Base-by-base conservation (phyloP, 2,888 invertebrate genomes). In the Chalcis sispes region DNA sequence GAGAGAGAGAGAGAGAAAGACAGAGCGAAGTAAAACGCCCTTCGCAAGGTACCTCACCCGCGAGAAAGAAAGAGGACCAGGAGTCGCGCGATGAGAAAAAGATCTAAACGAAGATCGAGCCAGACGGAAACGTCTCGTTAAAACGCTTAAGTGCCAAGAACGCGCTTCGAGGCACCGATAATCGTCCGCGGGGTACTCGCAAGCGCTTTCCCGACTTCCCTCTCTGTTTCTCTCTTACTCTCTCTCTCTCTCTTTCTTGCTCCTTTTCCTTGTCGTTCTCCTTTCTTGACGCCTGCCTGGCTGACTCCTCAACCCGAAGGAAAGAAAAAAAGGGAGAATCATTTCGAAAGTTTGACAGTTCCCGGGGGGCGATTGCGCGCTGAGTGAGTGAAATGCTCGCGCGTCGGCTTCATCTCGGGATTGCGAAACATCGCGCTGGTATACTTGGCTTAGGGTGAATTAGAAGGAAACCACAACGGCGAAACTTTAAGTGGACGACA, bases 21-120 rank as follows among this genome's bases (percentile, higher is more conserved):
- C n/a, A n/a, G n/a, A n/a, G n/a, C n/a, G n/a, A n/a, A n/a, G n/a
- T n/a, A n/a, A 36, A 4, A 36, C 36, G 10, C 36, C 46, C 10
- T 20, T 50, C 27, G 42, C 48, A 15, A 48, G 29, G 50, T 13
- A 50, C 13, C 48, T 13, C 20, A 7, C 29, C 29, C 32, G 18
- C 46, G n/a, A 23, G 1, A n/a, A n/a, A n/a, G n/a, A n/a, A n/a
- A n/a, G n/a, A n/a, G n/a, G n/a, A n/a, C n/a, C n/a, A n/a, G n/a
- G 42, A 2, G 64, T 29, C 75, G 62, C 87, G 87, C 77, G 86
- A 87, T 85, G 85, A 86, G 86, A 87, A 87, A 88, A 87, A 87
- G 86, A 86, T 87, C 86, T 86, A 82, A 85, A 85, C 85, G 85
- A 83, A 83, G 86, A 88, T 88, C 87, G 87, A 83, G 81, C 80